Conservation (phyloP, 2,113 vertebrate genomes). For the Daboia siamensis region DNA sequence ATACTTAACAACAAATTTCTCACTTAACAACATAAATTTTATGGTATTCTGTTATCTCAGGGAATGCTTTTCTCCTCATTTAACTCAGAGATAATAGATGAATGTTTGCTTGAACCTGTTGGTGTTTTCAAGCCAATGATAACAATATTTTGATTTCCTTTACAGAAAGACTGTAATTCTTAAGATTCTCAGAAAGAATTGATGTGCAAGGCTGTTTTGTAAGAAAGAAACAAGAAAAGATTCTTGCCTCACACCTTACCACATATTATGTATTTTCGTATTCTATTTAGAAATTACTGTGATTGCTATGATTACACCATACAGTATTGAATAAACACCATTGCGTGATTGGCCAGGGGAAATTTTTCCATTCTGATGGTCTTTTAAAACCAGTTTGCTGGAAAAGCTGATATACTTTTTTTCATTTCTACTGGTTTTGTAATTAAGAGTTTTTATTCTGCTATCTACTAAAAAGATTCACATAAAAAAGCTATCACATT, state of each 20-base stretch:
- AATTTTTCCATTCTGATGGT: background rate
- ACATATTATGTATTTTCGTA: background rate
- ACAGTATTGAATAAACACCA: background rate
- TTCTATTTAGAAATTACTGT: background rate
- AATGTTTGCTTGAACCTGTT: background rate
- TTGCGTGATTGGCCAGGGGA: background rate
- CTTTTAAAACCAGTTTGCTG: background rate
- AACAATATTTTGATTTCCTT: background rate
- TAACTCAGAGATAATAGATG: background rate
- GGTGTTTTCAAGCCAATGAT: background rate
- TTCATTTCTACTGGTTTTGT: background rate
- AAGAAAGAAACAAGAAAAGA: constrained; percentile 42
- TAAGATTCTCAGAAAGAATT: background rate
- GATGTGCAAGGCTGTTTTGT: constrained; percentile 16
- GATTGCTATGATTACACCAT: background rate
- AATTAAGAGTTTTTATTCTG: background rate
- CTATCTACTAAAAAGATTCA: background rate
- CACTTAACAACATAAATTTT: too few species aligned
- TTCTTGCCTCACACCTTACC: constrained; percentile 29
- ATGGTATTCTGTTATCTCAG: background rate
- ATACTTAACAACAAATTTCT: too few species aligned
- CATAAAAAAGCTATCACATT: background rate
- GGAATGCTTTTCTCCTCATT: background rate
- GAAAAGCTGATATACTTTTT: background rate
- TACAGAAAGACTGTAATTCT: background rate